Percentiles rank a stretch among this genome's conserved stretches.
Conservation (phyloP, 1,140 invertebrate genomes). For the Pseudomyrmex pallidus region DNA sequence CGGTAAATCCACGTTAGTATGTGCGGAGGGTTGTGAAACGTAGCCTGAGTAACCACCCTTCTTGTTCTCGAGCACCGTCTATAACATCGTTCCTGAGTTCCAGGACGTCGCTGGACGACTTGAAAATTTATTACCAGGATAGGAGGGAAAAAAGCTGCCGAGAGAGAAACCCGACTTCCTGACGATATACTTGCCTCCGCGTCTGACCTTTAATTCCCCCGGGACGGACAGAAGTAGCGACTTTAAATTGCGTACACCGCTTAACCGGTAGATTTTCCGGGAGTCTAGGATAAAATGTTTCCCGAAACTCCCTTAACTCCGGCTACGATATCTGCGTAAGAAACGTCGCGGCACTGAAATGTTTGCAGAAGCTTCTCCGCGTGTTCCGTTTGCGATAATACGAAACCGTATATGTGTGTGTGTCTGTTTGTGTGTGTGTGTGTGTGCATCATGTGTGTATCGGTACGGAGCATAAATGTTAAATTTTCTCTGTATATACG, state of each 20-base stretch:
- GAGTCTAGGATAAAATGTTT: constrained; percentile 37
- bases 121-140: constrained; percentile 73
- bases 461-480: constrained; percentile 5
- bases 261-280: constrained; percentile 55
- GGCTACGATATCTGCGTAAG: constrained; percentile 23
- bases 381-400: background rate
- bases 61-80: constrained; percentile 75
- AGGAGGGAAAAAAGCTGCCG: constrained; percentile 57
- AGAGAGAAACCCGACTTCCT: constrained; percentile 49
- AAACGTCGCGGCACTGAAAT: background rate
- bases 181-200: constrained; percentile 43
- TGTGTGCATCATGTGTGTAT: background rate
- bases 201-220: constrained; percentile 52
- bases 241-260: constrained; percentile 56
- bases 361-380: background rate
- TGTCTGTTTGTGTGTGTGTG: no score
- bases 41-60: constrained; percentile 73
- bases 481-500: background rate
- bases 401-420: no score
- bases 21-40: constrained; percentile 70
- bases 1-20: constrained; percentile 77
- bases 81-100: constrained; percentile 74
- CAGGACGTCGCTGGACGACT: constrained; percentile 70
- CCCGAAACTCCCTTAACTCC: constrained; percentile 30
- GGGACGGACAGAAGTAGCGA: constrained; percentile 34